A percentile compares a stretch with the other conserved stretches of the same genome.
These are phyloP conservation scores for Psophia crepitans DNA, from an alignment of 2,113 vertebrate species.

Conservation along the genomic window DNA sequence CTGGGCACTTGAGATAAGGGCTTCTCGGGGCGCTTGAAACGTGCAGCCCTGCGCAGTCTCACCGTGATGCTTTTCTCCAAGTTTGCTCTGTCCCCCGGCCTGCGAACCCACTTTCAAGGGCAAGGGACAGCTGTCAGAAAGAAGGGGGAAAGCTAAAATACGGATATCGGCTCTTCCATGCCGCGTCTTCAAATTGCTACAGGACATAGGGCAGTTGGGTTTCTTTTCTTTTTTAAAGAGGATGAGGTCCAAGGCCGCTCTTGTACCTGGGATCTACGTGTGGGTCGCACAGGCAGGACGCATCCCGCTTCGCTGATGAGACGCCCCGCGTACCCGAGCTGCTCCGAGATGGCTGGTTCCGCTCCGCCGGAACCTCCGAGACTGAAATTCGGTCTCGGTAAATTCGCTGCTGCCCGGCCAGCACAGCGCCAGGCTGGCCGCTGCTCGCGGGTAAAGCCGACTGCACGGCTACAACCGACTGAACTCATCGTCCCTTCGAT, in stretches of 20 bases:
- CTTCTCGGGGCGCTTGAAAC: accelerated
- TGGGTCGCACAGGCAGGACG: neutral
- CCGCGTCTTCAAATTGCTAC: accelerated
- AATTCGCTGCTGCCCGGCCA: neutral
- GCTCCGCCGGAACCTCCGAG: neutral
- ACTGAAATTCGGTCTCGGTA: neutral
- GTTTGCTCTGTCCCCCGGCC: neutral
- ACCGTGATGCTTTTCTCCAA: neutral
- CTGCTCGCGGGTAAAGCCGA: neutral
- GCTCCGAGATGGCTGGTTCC: neutral
- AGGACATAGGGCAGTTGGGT: accelerated
- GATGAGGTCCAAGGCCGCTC: neutral
- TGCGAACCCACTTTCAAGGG: neutral
- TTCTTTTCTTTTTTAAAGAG: neutral
- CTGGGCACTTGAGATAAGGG: neutral
- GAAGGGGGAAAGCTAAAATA: neutral
- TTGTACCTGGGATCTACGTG: neutral
- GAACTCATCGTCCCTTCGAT: accelerated
- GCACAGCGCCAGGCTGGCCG: neutral
- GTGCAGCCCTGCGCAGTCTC: accelerated
- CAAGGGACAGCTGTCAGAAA: neutral
- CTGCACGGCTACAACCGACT: too few species aligned
- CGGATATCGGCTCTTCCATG: accelerated
- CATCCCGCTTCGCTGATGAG: neutral
- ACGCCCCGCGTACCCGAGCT: neutral